Percentiles rank a stretch among this genome's conserved stretches.
phyloP scores from a whole-genome alignment of 1,140 invertebrate genomes.

The Bacillus rossius region DNA sequence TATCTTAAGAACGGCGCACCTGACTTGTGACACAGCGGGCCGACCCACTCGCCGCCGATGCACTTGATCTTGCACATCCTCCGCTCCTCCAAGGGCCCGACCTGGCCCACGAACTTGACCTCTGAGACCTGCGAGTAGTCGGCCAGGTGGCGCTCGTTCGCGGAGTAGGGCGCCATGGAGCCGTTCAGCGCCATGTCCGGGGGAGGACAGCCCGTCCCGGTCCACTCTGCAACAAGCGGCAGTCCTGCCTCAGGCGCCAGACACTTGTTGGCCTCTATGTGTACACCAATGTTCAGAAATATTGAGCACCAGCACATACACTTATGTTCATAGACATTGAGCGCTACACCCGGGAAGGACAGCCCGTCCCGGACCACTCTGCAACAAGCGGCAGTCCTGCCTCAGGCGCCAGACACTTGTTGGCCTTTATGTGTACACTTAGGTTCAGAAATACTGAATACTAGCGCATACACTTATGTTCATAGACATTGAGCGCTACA shows the following conservation, averaged over 20 bases:
- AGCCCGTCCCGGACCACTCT: constrained; percentile 6
- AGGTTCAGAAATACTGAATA: too few relatives aligned
- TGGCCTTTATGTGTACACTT: too few relatives aligned
- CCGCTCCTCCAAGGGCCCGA: constrained; percentile 58
- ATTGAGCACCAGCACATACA: too few relatives aligned
- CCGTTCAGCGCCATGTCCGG: constrained; percentile 11
- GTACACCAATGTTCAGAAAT: too few relatives aligned
- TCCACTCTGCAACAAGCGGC: constrained; percentile 3
- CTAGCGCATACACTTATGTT: too few relatives aligned
- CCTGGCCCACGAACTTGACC: constrained; percentile 60
- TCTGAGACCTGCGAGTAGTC: constrained; percentile 39
- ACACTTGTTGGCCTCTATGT: too few relatives aligned
- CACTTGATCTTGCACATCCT: constrained; percentile 76
- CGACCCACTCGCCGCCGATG: constrained; percentile 72
- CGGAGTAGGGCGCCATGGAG: neutral
- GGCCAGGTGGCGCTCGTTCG: neutral
- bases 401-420: too few relatives aligned
- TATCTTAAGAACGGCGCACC: too few relatives aligned
- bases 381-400: neutral
- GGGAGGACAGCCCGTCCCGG: constrained; percentile 5
- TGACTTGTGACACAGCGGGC: constrained; percentile 57
- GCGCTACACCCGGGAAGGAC: constrained; percentile 10
- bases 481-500: constrained; percentile 8
- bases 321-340: too few relatives aligned
- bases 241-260: too few relatives aligned